Percentiles rank a stretch among this genome's conserved stretches.
Evolutionary conservation across 92 coral and sea anemone genomes (phyloP).

Genomic region (Desmophyllum pertusum): DNA sequence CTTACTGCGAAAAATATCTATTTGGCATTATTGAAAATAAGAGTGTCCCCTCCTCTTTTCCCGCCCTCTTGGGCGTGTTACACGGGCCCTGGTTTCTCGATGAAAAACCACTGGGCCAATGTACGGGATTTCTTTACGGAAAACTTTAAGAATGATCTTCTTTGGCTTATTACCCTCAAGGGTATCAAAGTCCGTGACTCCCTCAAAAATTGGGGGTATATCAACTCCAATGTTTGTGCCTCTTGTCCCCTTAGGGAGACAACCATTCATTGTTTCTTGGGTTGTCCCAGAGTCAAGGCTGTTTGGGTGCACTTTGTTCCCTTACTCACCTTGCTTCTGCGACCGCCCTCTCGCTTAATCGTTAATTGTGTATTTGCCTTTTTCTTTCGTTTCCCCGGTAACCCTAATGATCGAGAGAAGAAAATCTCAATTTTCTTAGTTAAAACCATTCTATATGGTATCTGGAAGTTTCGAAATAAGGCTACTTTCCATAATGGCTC

Average conservation of each 20-base stretch:
- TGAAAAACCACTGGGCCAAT: not conserved
- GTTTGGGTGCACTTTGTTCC: not conserved
- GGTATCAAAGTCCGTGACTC: not conserved
- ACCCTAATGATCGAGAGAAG: too few relatives aligned
- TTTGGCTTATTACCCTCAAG: not conserved
- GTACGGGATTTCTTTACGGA: not conserved
- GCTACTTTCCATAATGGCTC: not conserved
- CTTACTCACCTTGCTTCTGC: rapidly evolving
- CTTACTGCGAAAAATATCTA: not conserved
- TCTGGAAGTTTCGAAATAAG: not conserved
- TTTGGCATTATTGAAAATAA: not conserved
- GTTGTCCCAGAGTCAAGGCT: not conserved
- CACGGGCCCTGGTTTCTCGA: not conserved
- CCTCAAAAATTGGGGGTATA: not conserved
- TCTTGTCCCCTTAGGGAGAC: not conserved
- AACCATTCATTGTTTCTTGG: not conserved
- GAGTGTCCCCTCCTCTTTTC: not conserved
- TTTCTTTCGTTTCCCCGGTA: too few relatives aligned
- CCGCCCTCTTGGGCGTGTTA: not conserved
- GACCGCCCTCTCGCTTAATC: not conserved
- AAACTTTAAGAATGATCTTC: not conserved
- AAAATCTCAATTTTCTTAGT: not conserved
- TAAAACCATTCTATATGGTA: not conserved
- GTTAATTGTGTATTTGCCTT: not conserved
- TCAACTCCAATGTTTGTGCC: not conserved